A percentile compares a stretch with the other conserved stretches of the same genome.
phyloP scores from a whole-genome alignment of 1,140 invertebrate genomes.

The Agraylea sexmaculata region DNA sequence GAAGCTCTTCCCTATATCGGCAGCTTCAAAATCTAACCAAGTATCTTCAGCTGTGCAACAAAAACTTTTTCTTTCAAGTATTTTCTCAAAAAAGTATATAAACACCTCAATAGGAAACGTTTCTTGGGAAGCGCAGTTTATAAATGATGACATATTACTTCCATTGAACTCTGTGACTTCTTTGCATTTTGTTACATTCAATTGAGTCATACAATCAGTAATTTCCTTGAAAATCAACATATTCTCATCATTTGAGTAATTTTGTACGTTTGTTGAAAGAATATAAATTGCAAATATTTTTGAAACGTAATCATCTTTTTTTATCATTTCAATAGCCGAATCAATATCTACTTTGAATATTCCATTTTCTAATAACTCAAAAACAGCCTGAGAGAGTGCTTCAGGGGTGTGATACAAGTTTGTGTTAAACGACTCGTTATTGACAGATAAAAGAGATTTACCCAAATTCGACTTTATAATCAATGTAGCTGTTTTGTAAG shows the following conservation, averaged over 20 bases:
- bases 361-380: constrained; percentile 19
- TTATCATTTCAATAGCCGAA: constrained; percentile 9
- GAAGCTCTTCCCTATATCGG: constrained; percentile 6
- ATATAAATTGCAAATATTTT: constrained; percentile 16
- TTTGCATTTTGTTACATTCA: constrained; percentile 25
- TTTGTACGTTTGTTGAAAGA: constrained; percentile 15
- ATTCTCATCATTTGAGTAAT: constrained; percentile 6
- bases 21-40: constrained; percentile 30
- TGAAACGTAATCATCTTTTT: constrained; percentile 11
- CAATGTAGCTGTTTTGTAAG: constrained; percentile 34
- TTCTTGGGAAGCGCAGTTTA: constrained; percentile 27
- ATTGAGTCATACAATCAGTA: constrained; percentile 27
- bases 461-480: constrained; percentile 41
- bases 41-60: constrained; percentile 24
- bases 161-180: constrained; percentile 24
- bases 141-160: constrained; percentile 27
- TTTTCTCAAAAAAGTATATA: constrained; percentile 29
- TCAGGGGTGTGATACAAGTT: constrained; percentile 26
- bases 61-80: constrained; percentile 30
- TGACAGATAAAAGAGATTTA: constrained; percentile 28
- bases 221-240: constrained; percentile 16
- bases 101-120: constrained; percentile 34
- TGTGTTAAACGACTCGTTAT: constrained; percentile 26
- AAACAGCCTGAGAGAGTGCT: constrained; percentile 27
- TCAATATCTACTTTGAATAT: constrained; percentile 4